A percentile compares a stretch with the other conserved stretches of the same genome.
phyloP scores from a whole-genome alignment of 53 echinoderm and acorn worm genomes.

The Paelopatides confundens region DNA sequence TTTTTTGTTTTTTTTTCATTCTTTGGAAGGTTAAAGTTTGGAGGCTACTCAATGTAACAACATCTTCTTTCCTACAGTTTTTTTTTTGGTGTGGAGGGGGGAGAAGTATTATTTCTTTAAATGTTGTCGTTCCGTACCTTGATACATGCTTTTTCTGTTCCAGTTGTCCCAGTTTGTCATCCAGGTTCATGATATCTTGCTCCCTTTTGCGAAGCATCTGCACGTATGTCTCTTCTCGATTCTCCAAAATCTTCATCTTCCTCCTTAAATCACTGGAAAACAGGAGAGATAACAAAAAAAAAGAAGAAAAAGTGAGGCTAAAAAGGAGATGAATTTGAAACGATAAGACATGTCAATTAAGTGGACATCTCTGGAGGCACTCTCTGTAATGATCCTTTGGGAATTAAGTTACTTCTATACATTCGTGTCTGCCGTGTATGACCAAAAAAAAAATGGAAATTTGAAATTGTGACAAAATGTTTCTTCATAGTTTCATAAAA shows the following conservation, averaged over 20 bases:
- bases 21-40: too few species aligned
- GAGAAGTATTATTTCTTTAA: neutral
- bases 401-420: neutral
- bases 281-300: too few species aligned
- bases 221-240: conserved; percentile 90
- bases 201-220: conserved; percentile 95
- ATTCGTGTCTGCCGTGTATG: neutral
- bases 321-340: neutral
- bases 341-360: neutral
- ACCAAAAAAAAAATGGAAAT: neutral
- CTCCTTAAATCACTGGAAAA: conserved; percentile 58
- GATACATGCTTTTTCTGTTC: conserved; percentile 82
- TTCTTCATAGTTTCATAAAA: too few species aligned
- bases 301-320: neutral
- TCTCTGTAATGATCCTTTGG: neutral
- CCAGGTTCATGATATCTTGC: conserved; percentile 93
- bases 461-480: too few species aligned
- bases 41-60: too few species aligned
- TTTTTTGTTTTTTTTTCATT: too few species aligned
- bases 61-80: too few species aligned
- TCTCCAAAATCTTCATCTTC: conserved; percentile 83
- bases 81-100: too few species aligned
- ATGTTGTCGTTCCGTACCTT: conserved; percentile 53
- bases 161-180: conserved; percentile 89
- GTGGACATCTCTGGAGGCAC: neutral